Percentiles rank a stretch among this genome's conserved stretches.
Conservation (phyloP, 2,113 vertebrate genomes). For the Potamarius usumacintae region DNA sequence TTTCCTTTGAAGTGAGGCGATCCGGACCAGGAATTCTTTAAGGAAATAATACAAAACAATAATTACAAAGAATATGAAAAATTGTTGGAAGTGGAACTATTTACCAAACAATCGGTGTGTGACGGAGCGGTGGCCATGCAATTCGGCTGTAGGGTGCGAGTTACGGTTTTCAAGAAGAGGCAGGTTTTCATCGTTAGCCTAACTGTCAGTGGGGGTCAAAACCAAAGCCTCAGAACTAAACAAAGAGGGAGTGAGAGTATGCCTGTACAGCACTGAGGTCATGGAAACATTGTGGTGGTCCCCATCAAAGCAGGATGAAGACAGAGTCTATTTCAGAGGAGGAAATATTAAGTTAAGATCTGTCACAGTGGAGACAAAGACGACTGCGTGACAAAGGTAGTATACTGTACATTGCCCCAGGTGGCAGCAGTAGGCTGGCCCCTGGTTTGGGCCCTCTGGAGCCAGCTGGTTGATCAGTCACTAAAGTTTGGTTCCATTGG, state of each 20-base stretch:
- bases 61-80: constrained; percentile 46
- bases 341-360: constrained; percentile 69
- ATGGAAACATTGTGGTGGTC: constrained; percentile 68
- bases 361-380: constrained; percentile 58
- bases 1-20: constrained; percentile 68
- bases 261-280: constrained; percentile 52
- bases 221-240: constrained; percentile 69
- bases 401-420: constrained; percentile 30
- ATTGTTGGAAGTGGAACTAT: constrained; percentile 59
- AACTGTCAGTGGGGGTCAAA: constrained; percentile 59
- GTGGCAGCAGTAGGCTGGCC: constrained; percentile 32
- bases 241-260: constrained; percentile 47
- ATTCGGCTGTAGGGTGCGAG: constrained; percentile 72
- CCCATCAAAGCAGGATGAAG: constrained; percentile 61
- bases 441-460: constrained; percentile 37
- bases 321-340: constrained; percentile 69
- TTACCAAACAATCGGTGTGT: constrained; percentile 69
- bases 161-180: constrained; percentile 70
- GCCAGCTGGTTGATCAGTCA: constrained; percentile 25
- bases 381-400: constrained; percentile 43
- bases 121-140: constrained; percentile 53
- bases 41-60: constrained; percentile 21
- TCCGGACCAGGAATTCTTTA: constrained; percentile 41
- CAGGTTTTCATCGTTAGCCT: constrained; percentile 74
- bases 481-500: constrained; percentile 31